A percentile compares a stretch with the other conserved stretches of the same genome.
Conservation (phyloP, 2,888 invertebrate genomes). For the Heteropelma amictum region DNA sequence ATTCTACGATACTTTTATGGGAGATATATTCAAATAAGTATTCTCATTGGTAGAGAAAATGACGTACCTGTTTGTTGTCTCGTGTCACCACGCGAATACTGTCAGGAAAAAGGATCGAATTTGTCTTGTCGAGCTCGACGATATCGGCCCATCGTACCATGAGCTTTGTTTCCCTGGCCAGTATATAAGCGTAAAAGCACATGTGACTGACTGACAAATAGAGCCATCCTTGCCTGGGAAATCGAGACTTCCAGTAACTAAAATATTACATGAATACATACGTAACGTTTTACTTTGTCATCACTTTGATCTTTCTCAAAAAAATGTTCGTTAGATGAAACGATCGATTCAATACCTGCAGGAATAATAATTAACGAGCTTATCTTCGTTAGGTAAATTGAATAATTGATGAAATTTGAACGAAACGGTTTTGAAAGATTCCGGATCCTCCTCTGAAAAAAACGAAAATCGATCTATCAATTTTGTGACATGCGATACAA, state of each 20-base stretch:
- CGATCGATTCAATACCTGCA: constrained; percentile 85
- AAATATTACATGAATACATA: too few species aligned
- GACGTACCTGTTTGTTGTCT: constrained; percentile 82
- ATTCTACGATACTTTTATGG: too few species aligned
- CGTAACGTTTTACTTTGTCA: neutral
- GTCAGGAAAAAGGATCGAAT: constrained; percentile 89
- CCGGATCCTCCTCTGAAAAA: constrained; percentile 89
- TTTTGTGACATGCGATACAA: neutral
- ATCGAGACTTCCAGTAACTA: constrained; percentile 94
- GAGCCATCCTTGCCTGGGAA: constrained; percentile 98
- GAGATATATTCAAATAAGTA: too few species aligned
- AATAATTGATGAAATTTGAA: constrained; percentile 93
- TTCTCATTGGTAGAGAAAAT: too few species aligned
- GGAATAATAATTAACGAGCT: constrained; percentile 95
- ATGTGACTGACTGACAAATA: constrained; percentile 98
- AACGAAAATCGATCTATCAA: constrained; percentile 20
- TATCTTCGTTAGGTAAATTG: constrained; percentile 94
- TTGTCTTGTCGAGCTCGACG: constrained; percentile 87
- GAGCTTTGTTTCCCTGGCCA: constrained; percentile 93
- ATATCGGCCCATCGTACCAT: constrained; percentile 95
- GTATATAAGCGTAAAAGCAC: constrained; percentile 96
- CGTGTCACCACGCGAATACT: constrained; percentile 92
- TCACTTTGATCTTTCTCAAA: neutral
- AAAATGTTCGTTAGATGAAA: neutral
- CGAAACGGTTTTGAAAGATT: constrained; percentile 86